These are phyloP conservation scores for Drosophila rubida DNA, from an alignment of 2,888 invertebrate species.

Conservation along the genomic window DNA sequence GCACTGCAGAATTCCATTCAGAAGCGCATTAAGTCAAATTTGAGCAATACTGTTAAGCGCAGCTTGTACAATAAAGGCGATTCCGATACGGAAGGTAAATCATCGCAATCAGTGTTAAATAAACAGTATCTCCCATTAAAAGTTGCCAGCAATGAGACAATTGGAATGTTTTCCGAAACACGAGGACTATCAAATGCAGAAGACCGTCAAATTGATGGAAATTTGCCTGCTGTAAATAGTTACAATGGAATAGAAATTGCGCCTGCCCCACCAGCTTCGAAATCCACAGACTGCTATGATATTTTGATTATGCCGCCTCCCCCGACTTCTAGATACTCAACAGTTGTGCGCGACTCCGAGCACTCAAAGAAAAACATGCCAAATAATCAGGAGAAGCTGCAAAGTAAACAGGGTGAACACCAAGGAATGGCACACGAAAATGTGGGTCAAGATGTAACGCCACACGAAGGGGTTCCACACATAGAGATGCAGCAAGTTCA, in stretches of 20 bases:
- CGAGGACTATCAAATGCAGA: not conserved
- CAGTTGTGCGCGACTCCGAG: not conserved
- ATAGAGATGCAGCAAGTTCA: not conserved
- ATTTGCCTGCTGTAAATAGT: not conserved
- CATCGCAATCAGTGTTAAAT: not conserved
- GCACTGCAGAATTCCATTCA: constrained; percentile 6
- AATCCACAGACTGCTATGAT: not conserved
- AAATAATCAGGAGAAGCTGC: not conserved
- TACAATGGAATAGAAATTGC: not conserved
- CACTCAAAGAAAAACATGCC: not conserved
- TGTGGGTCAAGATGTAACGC: not conserved
- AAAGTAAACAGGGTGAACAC: not conserved
- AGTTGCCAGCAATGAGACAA: not conserved
- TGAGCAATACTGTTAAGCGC: constrained; percentile 16
- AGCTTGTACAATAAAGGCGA: constrained; percentile 59
- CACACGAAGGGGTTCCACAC: not conserved
- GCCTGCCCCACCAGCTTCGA: constrained; percentile 10
- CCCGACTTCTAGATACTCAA: constrained; percentile 6
- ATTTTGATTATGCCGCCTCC: constrained; percentile 32
- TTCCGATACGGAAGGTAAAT: constrained; percentile 37
- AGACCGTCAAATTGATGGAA: not conserved
- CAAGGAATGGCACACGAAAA: not conserved
- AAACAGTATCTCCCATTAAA: not conserved
- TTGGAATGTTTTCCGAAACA: not conserved
- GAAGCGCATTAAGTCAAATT: not conserved